Percentiles rank a stretch among this genome's conserved stretches.
phyloP scores from a whole-genome alignment of 2,888 invertebrate genomes.

The Agapostemon virescens region DNA sequence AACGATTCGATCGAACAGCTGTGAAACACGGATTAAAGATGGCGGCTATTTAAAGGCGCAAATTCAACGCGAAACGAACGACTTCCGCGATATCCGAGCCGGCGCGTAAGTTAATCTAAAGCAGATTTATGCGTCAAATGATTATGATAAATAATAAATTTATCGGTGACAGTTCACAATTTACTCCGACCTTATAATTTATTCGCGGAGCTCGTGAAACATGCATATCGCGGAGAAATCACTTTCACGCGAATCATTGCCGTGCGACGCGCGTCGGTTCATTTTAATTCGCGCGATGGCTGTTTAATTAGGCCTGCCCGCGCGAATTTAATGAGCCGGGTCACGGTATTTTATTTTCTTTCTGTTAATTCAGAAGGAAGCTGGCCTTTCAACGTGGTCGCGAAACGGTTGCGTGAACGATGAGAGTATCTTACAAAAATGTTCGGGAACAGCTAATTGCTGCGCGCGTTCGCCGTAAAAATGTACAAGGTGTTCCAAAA shows the following conservation, averaged over 20 bases:
- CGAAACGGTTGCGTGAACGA: neutral
- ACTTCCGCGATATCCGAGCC: neutral
- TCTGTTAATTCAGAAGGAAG: neutral
- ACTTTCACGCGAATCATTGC: constrained; percentile 10
- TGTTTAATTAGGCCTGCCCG: constrained; percentile 17
- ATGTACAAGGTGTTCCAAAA: too few species aligned
- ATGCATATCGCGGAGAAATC: constrained; percentile 8
- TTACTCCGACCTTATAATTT: neutral
- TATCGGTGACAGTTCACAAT: neutral
- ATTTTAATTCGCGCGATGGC: constrained; percentile 15
- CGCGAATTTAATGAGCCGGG: neutral
- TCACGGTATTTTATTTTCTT: neutral
- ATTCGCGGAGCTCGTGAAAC: constrained; percentile 1
- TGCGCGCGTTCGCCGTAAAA: too few species aligned
- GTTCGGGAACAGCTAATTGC: too few species aligned
- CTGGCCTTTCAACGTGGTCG: neutral
- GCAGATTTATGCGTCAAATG: neutral
- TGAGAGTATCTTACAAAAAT: neutral
- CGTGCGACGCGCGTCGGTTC: neutral
- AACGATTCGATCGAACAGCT: too few species aligned
- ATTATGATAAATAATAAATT: constrained; percentile 4
- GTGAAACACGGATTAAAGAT: too few species aligned
- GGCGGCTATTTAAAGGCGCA: too few species aligned
- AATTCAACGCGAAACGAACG: too few species aligned
- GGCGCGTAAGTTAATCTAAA: neutral